These are phyloP conservation scores for Lasioglossum vierecki DNA, from an alignment of 2,888 invertebrate genomes.

Conservation along the genomic window DNA sequence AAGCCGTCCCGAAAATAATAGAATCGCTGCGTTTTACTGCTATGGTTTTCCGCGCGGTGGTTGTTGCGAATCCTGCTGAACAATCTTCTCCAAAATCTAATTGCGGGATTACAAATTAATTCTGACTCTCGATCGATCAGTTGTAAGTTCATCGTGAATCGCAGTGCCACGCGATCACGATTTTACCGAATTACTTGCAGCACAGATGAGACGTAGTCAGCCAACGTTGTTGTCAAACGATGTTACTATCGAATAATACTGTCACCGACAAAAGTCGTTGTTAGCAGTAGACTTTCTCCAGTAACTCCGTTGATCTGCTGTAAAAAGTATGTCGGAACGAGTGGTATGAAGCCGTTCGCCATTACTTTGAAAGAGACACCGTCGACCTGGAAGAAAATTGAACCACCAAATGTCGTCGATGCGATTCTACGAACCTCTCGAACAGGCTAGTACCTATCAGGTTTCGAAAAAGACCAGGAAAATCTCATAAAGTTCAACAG, in stretches of 20 bases:
- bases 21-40: not conserved
- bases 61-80: not conserved
- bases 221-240: too few relatives aligned
- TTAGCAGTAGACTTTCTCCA: too few relatives aligned
- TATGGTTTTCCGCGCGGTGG: not conserved
- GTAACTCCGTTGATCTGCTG: too few relatives aligned
- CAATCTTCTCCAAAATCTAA: too few relatives aligned
- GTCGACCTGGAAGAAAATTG: not conserved
- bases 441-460: not conserved
- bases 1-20: not conserved
- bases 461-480: not conserved
- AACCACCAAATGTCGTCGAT: not conserved
- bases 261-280: too few relatives aligned
- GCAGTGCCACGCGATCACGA: not conserved
- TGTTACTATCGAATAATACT: too few relatives aligned
- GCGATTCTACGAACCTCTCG: not conserved
- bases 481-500: not conserved
- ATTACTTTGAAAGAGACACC: not conserved
- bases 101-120: not conserved
- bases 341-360: not conserved
- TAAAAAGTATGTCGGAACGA: not conserved
- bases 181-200: not conserved
- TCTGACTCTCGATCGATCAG: not conserved
- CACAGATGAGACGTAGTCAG: too few relatives aligned
- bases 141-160: not conserved